Base-by-base conservation (phyloP, 2,888 invertebrate species). In the Aleiodes leptofemur region DNA sequence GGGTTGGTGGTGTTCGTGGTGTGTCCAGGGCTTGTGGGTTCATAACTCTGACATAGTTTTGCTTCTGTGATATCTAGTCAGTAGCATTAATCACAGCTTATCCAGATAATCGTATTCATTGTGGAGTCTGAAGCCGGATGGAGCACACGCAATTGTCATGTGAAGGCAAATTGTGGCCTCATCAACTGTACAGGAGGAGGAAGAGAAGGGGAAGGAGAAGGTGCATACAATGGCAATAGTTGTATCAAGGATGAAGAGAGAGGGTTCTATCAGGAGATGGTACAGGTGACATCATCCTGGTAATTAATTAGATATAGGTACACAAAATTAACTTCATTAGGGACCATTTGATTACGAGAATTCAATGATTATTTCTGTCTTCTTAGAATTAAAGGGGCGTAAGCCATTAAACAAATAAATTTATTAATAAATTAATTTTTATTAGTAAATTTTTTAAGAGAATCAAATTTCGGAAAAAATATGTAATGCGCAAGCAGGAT, bases 81-180 rank as follows among this genome's bases (percentile, higher is more conserved):
- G 43, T 64, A 38, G 59, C 34, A 80, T 82, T 79, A 82, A 79
- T 78, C 78, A 81, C 76, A 78, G 51, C 61, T 70, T 69, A 59
- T 71, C 74, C 77, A 74, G 76, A 78, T 82, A 82, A 82, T 79
- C 77, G 79, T 83, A 85, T 83, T 83, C 83, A 85, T 84, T 81
- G 81, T 76, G 77, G 76, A 80, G 77, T 81, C 64, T 64, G 48
- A 64, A 43, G 48, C 64, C 64, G 64, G 64, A 64, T 64, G 64
- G 43, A 64, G 64, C 16, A 43, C 43, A 64, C 43, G 48, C 64
- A 64, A 64, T 64, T 64, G 64, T 64, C 48, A 64, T 43, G 64
- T 48, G 64, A 64, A 64, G 64, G 64, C 64, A 64, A 43, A 64
- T 64, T 48, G 64, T 64, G 43, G 64, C 64, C 43, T 43, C 64